Evolutionary conservation across 30 jellyfish, hydroid and myxozoan species (phyloP), one percentile per base, ranked within the genome.

Genomic region (Aurelia aurita): DNA sequence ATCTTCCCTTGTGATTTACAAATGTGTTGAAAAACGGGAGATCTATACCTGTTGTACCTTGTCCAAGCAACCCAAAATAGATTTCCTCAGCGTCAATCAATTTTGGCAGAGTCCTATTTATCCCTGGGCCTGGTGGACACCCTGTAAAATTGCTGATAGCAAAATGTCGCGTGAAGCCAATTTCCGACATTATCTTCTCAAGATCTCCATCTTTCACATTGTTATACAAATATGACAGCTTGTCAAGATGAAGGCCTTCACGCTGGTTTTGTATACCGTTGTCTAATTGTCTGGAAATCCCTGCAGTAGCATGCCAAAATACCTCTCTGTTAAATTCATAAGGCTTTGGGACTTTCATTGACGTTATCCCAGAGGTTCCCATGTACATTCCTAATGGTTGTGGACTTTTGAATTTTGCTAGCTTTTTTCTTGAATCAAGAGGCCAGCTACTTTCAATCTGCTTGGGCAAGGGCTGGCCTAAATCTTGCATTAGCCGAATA

Each of bases 61-160:
- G n/a, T n/a, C n/a, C 90, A 51, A 51, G 63, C 47, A 80, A 22
- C 6, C 83, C 90, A 80, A 80, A 80, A 55, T 80, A 80, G 21
- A 80, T 67, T 34, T 80, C 90, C 1, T 51, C 66, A 22, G 83
- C 90, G 66, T 80, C 90, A 51, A 80, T 76, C 5, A 43, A 14
- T 14, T 65, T 80, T 64, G 82, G 83, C 35, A 58, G 11, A 13
- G 64, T 80, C 14, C 32, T 22, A 11, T 64, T 76, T 64, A 80
- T 18, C 5, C 51, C 83, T 22, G 90, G 76, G 2, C 90, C 90
- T 46, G 76, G 82, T 16, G 83, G 35, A 57, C 90, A 80, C 44
- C 66, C 66, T 25, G 76, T 66, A 49, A 80, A 57, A 45, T 80
- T 80, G 83, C 90, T 80, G 29, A 80, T 20, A 0, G 46, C 78